Percentiles rank a stretch among this genome's conserved stretches.
phyloP scores from a whole-genome alignment of 2,113 vertebrate genomes.

The Cryptomyrus ogoouensis region DNA sequence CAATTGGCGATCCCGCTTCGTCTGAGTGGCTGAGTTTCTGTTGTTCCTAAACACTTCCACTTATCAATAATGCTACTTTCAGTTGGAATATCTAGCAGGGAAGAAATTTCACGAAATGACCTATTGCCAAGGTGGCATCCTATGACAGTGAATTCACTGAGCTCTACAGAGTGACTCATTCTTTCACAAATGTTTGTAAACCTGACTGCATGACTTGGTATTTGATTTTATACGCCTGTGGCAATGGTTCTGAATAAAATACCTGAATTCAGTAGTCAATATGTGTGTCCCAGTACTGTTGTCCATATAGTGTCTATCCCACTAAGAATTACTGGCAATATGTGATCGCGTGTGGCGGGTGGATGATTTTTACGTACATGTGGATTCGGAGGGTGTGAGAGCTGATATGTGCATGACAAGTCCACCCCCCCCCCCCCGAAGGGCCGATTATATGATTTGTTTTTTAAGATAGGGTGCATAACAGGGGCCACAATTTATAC shows the following conservation, averaged over 20 bases:
- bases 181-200: neutral
- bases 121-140: neutral
- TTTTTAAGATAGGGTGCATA: neutral
- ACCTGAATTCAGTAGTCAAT: too few species aligned
- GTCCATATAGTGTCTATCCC: neutral
- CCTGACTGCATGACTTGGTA: too few species aligned
- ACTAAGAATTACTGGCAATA: neutral
- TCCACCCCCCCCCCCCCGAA: too few species aligned
- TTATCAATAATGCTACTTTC: neutral
- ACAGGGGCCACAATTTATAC: neutral
- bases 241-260: too few species aligned
- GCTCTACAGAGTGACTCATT: neutral
- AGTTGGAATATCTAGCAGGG: neutral
- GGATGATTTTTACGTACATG: neutral
- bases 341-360: neutral
- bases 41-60: neutral
- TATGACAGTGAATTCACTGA: neutral
- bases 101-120: neutral
- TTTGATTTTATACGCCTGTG: too few species aligned
- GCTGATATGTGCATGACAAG: neutral
- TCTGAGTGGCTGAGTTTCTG: neutral
- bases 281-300: neutral
- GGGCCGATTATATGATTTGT: neutral
- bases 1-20: neutral
- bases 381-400: neutral